Evolutionary conservation across 2,797 vertebrate species (phyloP).

Genomic region (Pelobates cultripes): DNA sequence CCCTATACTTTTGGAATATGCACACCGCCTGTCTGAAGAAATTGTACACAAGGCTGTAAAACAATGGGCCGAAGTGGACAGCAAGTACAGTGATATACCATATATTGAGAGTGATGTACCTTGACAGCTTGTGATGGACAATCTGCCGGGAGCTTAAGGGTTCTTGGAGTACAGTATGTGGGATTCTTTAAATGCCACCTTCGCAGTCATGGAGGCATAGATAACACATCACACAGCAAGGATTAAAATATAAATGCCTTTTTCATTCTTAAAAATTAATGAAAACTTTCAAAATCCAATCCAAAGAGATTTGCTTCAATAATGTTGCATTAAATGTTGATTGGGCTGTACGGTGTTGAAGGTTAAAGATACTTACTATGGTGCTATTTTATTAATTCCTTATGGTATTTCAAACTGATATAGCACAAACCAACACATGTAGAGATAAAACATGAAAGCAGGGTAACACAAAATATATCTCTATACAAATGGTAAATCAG

Average conservation of each 20-base stretch:
- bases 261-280: neutral
- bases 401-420: neutral
- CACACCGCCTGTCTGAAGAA: conserved; percentile 86
- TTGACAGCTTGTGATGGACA: conserved; percentile 62
- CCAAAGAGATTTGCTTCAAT: neutral
- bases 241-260: neutral
- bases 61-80: conserved; percentile 89
- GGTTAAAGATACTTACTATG: neutral
- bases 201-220: neutral
- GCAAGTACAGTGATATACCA: conserved; percentile 90
- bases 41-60: conserved; percentile 87
- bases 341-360: neutral
- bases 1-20: conserved; percentile 80
- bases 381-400: neutral
- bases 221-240: neutral
- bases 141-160: neutral
- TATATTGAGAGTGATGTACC: conserved; percentile 92
- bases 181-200: neutral
- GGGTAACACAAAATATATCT: neutral
- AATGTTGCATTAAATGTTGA: neutral
- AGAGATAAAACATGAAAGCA: neutral
- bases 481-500: too few relatives aligned
- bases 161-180: neutral
- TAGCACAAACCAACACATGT: neutral
- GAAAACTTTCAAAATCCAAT: neutral